Conservation (phyloP, 2,797 vertebrate species). For the Anguilla anguilla region DNA sequence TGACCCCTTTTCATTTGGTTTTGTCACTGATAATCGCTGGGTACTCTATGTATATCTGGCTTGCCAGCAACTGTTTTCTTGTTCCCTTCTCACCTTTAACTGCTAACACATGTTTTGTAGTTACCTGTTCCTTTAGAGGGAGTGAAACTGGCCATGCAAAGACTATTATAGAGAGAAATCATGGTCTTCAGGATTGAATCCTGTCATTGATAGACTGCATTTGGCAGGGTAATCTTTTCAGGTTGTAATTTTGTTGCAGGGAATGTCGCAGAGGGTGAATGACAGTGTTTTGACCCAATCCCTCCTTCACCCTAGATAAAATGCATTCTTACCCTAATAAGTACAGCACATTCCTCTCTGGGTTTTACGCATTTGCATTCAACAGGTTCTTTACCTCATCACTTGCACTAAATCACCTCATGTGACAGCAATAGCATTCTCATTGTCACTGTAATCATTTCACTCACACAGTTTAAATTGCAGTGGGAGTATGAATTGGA, state of each 20-base stretch:
- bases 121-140: not conserved
- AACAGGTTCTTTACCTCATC: not conserved
- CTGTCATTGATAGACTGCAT: not conserved
- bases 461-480: not conserved
- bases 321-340: not conserved
- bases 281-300: not conserved
- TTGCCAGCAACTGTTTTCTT: not conserved
- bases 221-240: not conserved
- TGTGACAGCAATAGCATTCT: not conserved
- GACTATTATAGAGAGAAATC: not conserved
- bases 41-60: too few relatives aligned
- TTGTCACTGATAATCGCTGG: too few relatives aligned
- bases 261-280: not conserved
- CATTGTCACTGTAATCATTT: slow-evolving; percentile 11
- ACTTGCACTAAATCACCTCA: not conserved
- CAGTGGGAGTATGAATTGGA: not conserved
- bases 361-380: not conserved
- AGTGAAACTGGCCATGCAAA: not conserved
- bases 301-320: not conserved
- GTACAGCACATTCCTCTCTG: not conserved
- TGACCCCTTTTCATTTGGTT: too few relatives aligned
- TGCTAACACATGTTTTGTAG: not conserved
- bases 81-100: not conserved
- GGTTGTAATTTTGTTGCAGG: not conserved
- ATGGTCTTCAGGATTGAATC: not conserved